Evolutionary conservation across 2,797 vertebrate genomes (phyloP), one percentile per base, ranked within the genome.

Genomic region (Buceros bicornis): DNA sequence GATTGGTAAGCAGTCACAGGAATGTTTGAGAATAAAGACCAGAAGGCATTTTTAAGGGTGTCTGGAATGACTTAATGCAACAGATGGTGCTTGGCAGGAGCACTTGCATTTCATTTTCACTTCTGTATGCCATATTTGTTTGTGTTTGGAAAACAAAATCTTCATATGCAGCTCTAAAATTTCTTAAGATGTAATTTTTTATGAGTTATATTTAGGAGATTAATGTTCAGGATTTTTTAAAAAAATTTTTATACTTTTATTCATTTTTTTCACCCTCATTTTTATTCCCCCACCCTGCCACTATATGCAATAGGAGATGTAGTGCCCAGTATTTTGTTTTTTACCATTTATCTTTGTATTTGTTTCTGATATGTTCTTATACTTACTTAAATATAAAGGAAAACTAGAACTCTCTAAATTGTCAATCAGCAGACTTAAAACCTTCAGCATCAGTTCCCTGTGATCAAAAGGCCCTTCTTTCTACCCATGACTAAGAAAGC

Each of bases 81-180:
- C 96, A 97, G 94, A 96, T 95, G 96, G 95, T 45, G 48, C 83
- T 88, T 79, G 17, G 12, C 71, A 87, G 70, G 70, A 95, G 54
- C 83, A 82, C 62, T 92, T 26, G 83, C 58, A 89, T 90, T 94
- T 96, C 45, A 90, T 84, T 95, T 90, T 71, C 60, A 80, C 42
- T 91, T 67, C 43, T 81, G 62, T 70, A 37, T 3, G 2, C 66
- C 3, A 2, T 24, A 43, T 74, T 90, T 90, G 47, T 89, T 95
- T 87, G 43, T 58, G 48, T 87, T 45, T 74, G 66, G 9, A 61
- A 78, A 78, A 43, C 3, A 76, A 84, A 92, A n/a, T n/a, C 40
- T 82, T 87, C 60, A 89, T 15, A 70, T 6, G 28, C 4, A 43
- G 58, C 53, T 87, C 25, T 78, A 69, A 94, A 86, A 53, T 72